Conservation (phyloP, 2,888 invertebrate genomes). For the Argyra leucocephala region DNA sequence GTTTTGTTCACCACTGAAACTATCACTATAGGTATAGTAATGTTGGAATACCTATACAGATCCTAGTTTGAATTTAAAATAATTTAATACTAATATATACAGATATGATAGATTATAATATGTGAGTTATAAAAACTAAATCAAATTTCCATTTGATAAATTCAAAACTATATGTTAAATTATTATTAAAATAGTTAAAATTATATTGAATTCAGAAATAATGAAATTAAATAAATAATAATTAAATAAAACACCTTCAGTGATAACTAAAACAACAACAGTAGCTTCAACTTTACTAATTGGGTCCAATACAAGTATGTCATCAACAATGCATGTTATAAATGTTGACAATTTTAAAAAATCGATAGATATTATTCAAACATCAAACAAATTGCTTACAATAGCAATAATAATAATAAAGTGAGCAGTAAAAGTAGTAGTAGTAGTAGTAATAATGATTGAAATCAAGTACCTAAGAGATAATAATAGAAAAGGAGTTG, state of each 20-base stretch:
- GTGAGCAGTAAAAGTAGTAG: constrained; percentile 15
- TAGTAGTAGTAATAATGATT: constrained; percentile 11
- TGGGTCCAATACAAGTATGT: constrained; percentile 17
- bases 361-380: constrained; percentile 38
- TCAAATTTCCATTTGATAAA: no score
- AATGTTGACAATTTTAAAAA: constrained; percentile 39
- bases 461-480: constrained; percentile 14
- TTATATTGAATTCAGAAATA: no score
- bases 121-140: no score
- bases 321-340: constrained; percentile 33
- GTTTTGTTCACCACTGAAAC: no score
- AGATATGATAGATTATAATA: no score
- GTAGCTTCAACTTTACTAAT: constrained; percentile 23
- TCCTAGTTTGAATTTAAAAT: no score
- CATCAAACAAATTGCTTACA: constrained; percentile 35
- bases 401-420: constrained; percentile 13
- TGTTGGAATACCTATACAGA: no score
- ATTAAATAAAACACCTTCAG: constrained; percentile 24
- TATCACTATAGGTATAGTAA: no score
- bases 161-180: no score
- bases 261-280: constrained; percentile 23
- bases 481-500: constrained; percentile 17
- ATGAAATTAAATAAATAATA: no score
- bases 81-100: no score
- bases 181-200: no score